Base-by-base conservation (phyloP, 2,888 invertebrate species). In the Plebejus argus region DNA sequence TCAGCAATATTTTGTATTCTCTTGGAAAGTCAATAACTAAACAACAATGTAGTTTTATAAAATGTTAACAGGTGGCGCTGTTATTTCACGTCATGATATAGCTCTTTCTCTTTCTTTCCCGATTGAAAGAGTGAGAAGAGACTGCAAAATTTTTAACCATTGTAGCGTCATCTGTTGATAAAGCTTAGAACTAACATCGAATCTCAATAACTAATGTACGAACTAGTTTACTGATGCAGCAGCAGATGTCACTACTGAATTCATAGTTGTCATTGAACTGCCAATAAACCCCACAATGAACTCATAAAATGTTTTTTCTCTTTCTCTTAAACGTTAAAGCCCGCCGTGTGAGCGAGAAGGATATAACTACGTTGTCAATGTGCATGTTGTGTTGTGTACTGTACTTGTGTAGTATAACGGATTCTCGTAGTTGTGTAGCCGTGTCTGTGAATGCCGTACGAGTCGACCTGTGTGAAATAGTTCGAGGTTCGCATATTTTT, bases 311-410 rank as follows among this genome's bases (percentile, higher is more conserved):
- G 0, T 71, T 72, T 35, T 77, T 5, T 79, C 79, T 79, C 81
- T 78, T 78, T 80, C 81, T 79, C 76, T 77, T 53, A n/a, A 28
- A 12, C n/a, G 2, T 18, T 20, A 23, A 33, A 28, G 10, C 1
- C 0, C 23, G 12, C 45, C n/a, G 75, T n/a, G 72, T 56, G 49
- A 81, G 72, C 45, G 81, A 77, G 86, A 90, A 78, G 84, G 86
- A 83, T 88, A 87, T 77, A 83, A 79, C 80, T 76, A 79, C 86
- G 87, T 89, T 87, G 87, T 87, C 86, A 53, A 53, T 49, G 53
- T 53, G 28, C 91, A 90, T 86, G 78, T 81, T 79, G 78, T 78
- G 39, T 39, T n/a, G 12, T 71, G 72, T 45, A 35, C n/a, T n/a
- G n/a, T n/a, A 10, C n/a, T 12, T 33, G 70, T 33, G 49, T 23